phyloP scores from a whole-genome alignment of 1,140 invertebrate species.

The Heliothis subflexa region DNA sequence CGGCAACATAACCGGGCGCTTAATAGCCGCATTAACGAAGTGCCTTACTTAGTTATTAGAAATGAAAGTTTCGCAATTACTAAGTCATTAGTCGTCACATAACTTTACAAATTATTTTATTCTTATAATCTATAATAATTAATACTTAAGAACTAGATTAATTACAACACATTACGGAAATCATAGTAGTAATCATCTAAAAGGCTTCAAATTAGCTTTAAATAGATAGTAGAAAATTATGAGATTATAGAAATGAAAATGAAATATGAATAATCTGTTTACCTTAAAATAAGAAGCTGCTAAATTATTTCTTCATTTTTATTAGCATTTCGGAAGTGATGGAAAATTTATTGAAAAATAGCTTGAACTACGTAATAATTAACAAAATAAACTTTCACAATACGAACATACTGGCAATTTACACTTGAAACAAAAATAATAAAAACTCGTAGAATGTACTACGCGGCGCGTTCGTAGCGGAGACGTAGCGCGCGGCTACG shows the following conservation, averaged over 20 bases:
- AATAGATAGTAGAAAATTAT: background rate
- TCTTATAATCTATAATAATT: background rate
- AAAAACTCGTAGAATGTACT: slow-evolving; percentile 57
- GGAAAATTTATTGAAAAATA: background rate
- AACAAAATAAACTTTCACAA: background rate
- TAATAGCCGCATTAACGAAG: background rate
- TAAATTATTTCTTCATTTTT: background rate
- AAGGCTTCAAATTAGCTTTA: background rate
- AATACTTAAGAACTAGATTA: background rate
- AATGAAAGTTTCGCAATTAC: slow-evolving; percentile 12
- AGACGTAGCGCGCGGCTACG: slow-evolving; percentile 73
- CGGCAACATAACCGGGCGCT: background rate
- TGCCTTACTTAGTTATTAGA: background rate
- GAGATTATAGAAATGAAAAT: background rate
- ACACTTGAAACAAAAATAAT: slow-evolving; percentile 11
- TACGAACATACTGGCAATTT: slow-evolving; percentile 23
- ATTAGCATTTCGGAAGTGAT: background rate
- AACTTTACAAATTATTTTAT: background rate
- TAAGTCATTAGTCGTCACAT: background rate
- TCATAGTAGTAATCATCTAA: background rate
- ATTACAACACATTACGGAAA: background rate
- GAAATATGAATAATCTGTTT: background rate
- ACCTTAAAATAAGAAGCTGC: background rate
- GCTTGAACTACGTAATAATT: no score
- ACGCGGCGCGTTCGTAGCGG: slow-evolving; percentile 58